Base-by-base conservation (phyloP, 2,113 vertebrate species). In the Empidonax traillii region DNA sequence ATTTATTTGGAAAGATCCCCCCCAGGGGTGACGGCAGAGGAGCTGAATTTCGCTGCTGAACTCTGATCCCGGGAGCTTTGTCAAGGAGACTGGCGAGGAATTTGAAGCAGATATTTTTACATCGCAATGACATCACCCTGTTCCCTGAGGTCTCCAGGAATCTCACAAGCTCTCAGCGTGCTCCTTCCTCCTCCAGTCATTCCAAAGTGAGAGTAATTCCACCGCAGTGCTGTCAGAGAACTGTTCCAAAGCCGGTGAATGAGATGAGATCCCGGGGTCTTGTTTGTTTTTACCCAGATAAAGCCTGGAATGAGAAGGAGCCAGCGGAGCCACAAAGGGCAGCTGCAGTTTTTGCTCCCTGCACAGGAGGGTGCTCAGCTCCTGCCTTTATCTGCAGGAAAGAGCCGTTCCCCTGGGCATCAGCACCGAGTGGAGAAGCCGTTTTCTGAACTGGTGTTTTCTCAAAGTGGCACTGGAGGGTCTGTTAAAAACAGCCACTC, bases 321-420 rank as follows among this genome's bases (percentile, higher is more conserved):
- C 49, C 51, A 35, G 79, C 1, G 0, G n/a, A 94, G 83, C 76
- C 83, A 73, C 90, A 88, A 93, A 94, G 83, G 76, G 79, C 90
- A 89, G 96, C 59, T 96, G 96, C 71, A 97, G 78, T 97, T 97
- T 96, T 87, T 94, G 91, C 91, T 97, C 52, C 4, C 80, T 96
- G 93, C 95, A 82, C 96, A 96, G 95, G 96, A 95, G 95, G 96
- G 96, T 97, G 96, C 96, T 97, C 95, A 94, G 61, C 89, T 78
- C 91, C 95, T 92, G 56, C 94, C 65, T 94, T 92, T 89, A 75
- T 75, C 61, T 1, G 7, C 61, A 25, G 71, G 61, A 86, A 93
- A 44, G 68, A 86, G 80, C 14, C 3, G 65, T 67, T 90, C 39
- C 80, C 87, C 10, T 53, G 93, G 44, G 65, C 91, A 72, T 47